Evolutionary conservation across 2,888 invertebrate genomes (phyloP).

Genomic region (Pammene fasciana): DNA sequence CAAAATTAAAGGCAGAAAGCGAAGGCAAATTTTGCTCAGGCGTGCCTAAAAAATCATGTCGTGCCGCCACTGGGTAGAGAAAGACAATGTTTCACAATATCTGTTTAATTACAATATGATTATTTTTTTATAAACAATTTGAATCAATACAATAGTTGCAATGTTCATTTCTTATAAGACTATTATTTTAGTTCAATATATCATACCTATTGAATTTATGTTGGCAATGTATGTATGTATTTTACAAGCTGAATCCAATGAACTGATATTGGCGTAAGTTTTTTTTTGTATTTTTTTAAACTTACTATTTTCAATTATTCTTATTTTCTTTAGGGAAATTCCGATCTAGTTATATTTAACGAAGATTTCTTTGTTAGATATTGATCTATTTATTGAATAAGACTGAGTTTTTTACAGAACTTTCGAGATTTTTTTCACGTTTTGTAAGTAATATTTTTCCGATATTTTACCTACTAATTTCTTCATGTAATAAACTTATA

Average conservation of each 20-base stretch:
- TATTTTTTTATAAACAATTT: no score
- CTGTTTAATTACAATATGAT: no score
- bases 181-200: constrained; percentile 22
- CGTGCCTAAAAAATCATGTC: no score
- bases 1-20: no score
- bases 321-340: constrained; percentile 11
- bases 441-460: constrained; percentile 12
- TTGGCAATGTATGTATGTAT: constrained; percentile 30
- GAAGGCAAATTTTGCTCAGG: no score
- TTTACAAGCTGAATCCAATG: constrained; percentile 36
- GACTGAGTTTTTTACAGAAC: not conserved
- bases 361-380: not conserved
- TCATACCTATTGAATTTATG: constrained; percentile 11
- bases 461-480: not conserved
- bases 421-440: not conserved
- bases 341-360: not conserved
- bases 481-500: not conserved
- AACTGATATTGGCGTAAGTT: constrained; percentile 41
- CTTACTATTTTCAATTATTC: constrained; percentile 18
- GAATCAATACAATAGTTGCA: constrained; percentile 8
- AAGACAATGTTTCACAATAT: no score
- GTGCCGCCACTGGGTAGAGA: no score
- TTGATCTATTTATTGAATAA: not conserved
- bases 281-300: constrained; percentile 35
- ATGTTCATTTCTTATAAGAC: constrained; percentile 19